Evolutionary conservation across 2,797 vertebrate species (phyloP), one percentile per base, ranked within the genome.

Genomic region (Acipenser transmontanus): DNA sequence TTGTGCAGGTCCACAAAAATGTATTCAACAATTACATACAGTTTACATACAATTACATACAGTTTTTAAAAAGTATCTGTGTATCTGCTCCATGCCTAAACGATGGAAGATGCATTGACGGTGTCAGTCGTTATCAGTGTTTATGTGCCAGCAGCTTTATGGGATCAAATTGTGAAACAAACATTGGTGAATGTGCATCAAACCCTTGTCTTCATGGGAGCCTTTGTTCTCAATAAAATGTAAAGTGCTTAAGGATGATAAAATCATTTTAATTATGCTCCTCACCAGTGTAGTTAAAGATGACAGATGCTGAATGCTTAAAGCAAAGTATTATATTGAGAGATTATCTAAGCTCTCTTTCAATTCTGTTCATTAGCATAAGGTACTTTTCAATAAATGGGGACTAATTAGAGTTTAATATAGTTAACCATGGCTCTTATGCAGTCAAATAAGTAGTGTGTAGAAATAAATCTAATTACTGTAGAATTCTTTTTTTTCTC

Each of bases 121-220:
- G 69, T 1, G 71, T 85, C 57, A 73, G 70, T 82, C 87, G 70
- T 80, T 93, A 87, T 67, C 81, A 71, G 67, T 94, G 91, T 76
- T 68, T 84, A 72, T 94, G 90, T 74, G 79, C 77, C 62, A 77
- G 72, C 68, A 89, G 88, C 59, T 92, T 94, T 80, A 74, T 67
- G 0, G 87, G 91, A 68, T 75, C 72, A 67, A 79, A 79, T 79
- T 94, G 91, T 34, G 87, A 91, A 77, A 82, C 66, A 72, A 86
- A 93, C 81, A 73, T 80, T 80, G 86, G 92, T 59, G 90, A 94
- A 76, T 93, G 89, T 78, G 71, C 81, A 73, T 89, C 91, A 74
- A 83, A 80, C 66, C 91, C 89, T 74, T 93, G 91, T 89, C 84
- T 92, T 78, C 89, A 89, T 65, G 92, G 91, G 20, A 50, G 69